These are phyloP conservation scores for Otocyon megalotis DNA, from an alignment of 2,113 vertebrate genomes.

Conservation along the genomic window DNA sequence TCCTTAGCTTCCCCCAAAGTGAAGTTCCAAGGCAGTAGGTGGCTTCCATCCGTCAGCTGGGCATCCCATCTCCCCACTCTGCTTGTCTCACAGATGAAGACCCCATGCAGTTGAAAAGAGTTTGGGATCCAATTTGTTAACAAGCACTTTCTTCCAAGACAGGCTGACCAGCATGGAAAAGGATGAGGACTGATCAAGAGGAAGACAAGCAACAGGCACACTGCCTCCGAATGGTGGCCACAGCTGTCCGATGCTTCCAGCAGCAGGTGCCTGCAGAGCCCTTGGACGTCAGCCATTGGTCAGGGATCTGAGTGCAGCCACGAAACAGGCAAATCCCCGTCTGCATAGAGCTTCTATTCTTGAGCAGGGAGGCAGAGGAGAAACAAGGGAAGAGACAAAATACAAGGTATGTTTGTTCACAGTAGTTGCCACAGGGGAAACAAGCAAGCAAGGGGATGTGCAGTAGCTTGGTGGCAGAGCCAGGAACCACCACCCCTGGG, in stretches of 20 bases:
- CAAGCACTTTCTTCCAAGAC: neutral
- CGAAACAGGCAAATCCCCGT: neutral
- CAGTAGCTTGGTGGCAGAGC: too few relatives aligned
- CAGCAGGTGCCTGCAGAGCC: neutral
- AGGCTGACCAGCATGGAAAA: neutral
- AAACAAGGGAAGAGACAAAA: neutral
- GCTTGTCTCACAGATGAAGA: neutral
- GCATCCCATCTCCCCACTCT: fast-evolving
- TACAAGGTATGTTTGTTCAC: neutral
- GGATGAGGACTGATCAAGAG: neutral
- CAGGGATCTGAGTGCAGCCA: neutral
- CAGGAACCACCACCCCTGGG: neutral
- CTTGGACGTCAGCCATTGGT: too few relatives aligned
- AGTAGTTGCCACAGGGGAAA: neutral
- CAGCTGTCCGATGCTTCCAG: too few relatives aligned
- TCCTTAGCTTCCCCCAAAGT: too few relatives aligned
- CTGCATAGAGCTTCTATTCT: neutral
- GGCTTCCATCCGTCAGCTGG: neutral
- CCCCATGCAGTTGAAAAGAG: neutral
- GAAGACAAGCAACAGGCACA: neutral
- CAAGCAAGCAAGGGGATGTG: neutral
- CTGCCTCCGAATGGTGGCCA: neutral
- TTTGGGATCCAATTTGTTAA: neutral
- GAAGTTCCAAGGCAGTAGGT: fast-evolving
- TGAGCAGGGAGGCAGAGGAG: neutral